Evolutionary conservation across 1,140 invertebrate species (phyloP).

Genomic region (Drosophila murphyi): DNA sequence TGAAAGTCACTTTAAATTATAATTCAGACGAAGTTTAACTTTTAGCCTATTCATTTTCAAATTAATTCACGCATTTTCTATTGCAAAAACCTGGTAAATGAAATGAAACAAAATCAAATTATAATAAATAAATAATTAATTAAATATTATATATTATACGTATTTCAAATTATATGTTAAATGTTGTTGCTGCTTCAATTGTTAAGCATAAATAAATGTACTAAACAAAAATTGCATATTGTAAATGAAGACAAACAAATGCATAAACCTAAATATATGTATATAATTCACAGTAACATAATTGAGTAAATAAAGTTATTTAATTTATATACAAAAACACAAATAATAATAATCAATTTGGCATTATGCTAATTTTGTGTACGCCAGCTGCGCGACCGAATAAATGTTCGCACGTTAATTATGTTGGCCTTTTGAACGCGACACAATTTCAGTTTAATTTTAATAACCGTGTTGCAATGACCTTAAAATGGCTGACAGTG

Average conservation of each 20-base stretch:
- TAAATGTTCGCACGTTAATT: constrained; percentile 75
- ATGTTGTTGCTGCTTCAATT: constrained; percentile 80
- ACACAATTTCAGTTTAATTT: constrained; percentile 52
- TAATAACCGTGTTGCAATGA: constrained; percentile 6
- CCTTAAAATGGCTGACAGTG: constrained; percentile 12
- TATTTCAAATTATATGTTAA: constrained; percentile 72
- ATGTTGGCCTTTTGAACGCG: constrained; percentile 44
- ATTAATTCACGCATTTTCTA: constrained; percentile 32
- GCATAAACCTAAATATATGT: constrained; percentile 51
- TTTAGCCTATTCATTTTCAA: neutral
- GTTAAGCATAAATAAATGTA: constrained; percentile 77
- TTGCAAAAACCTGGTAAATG: constrained; percentile 36
- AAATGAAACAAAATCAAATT: constrained; percentile 15
- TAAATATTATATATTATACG: constrained; percentile 36
- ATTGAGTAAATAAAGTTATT: constrained; percentile 83
- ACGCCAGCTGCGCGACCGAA: constrained; percentile 53
- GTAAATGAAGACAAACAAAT: constrained; percentile 60
- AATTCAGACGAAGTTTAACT: constrained; percentile 12
- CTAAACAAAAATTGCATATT: constrained; percentile 66
- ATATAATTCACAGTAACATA: constrained; percentile 71
- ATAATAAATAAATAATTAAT: constrained; percentile 24
- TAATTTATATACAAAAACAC: constrained; percentile 74
- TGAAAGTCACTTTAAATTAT: neutral
- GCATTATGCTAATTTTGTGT: constrained; percentile 67
- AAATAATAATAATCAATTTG: constrained; percentile 70